Conservation (phyloP, 2,888 invertebrate genomes). For the Cheilosia impressa region DNA sequence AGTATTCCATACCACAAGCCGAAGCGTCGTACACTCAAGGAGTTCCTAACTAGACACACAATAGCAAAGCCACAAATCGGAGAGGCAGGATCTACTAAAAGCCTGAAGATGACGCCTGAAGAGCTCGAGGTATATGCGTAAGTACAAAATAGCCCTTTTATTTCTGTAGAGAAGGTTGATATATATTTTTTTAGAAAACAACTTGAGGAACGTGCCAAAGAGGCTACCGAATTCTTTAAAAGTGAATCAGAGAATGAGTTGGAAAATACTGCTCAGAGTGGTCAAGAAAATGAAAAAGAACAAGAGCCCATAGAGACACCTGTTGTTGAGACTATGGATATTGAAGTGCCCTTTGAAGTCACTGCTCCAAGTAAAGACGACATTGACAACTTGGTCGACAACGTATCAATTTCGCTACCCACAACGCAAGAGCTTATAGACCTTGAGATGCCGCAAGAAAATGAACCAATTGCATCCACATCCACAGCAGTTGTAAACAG, state of each 20-base stretch:
- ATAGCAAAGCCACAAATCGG: constrained; percentile 78
- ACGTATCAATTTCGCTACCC: constrained; percentile 10
- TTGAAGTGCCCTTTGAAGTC: no score
- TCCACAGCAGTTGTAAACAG: constrained; percentile 33
- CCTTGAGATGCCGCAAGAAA: constrained; percentile 24
- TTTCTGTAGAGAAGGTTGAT: background rate
- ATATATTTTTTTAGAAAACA: constrained; percentile 84
- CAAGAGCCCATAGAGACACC: background rate
- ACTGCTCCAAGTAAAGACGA: background rate
- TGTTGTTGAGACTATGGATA: no score
- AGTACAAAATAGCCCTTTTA: constrained; percentile 75
- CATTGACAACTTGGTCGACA: constrained; percentile 13
- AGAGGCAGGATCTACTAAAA: constrained; percentile 77
- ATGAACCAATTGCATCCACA: constrained; percentile 66
- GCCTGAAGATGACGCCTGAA: constrained; percentile 88
- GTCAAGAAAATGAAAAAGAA: constrained; percentile 45
- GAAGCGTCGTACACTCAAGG: constrained; percentile 90
- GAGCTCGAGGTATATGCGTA: constrained; percentile 88
- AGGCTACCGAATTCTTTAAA: constrained; percentile 90
- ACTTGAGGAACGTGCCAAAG: constrained; percentile 89
- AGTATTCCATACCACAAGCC: constrained; percentile 94
- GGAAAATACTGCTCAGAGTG: constrained; percentile 59
- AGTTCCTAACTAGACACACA: constrained; percentile 86
- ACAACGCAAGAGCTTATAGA: constrained; percentile 41
- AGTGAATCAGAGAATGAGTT: constrained; percentile 85